phyloP scores from a whole-genome alignment of 2,113 vertebrate species.

The Heloderma charlesbogerti region DNA sequence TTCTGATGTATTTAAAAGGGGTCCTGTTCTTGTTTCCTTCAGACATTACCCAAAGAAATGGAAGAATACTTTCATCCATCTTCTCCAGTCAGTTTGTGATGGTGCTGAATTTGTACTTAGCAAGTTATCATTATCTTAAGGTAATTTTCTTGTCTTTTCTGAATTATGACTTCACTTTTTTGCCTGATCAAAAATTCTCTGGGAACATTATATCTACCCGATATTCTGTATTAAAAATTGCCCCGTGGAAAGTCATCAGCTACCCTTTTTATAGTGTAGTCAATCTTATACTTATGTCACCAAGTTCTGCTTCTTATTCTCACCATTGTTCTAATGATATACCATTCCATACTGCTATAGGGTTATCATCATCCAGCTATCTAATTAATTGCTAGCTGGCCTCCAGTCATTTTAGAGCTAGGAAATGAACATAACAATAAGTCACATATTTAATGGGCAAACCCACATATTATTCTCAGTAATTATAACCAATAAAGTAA shows the following conservation, averaged over 20 bases:
- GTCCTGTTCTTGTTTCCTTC: not conserved
- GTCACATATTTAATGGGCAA: not conserved
- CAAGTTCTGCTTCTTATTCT: not conserved
- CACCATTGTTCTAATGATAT: not conserved
- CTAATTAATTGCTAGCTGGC: conserved; percentile 10
- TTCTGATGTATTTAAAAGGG: not conserved
- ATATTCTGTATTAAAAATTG: conserved; percentile 9
- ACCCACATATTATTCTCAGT: not conserved
- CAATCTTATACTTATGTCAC: conserved; percentile 6
- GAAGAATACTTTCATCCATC: not conserved
- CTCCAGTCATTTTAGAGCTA: not conserved
- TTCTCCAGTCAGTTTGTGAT: not conserved
- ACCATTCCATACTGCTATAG: conserved; percentile 11
- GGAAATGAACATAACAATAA: conserved; percentile 1
- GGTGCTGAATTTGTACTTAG: conserved; percentile 3
- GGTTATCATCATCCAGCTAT: not conserved
- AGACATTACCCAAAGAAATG: not conserved
- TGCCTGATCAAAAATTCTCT: not conserved
- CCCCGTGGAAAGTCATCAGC: conserved; percentile 8
- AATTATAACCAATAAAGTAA: not conserved
- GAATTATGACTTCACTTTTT: conserved; percentile 22
- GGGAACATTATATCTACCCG: conserved; percentile 6
- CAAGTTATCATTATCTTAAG: conserved; percentile 7
- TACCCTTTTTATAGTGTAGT: not conserved
- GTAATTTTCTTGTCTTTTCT: conserved; percentile 17